Evolutionary conservation across 2,113 vertebrate genomes (phyloP), one percentile per base, ranked within the genome.

Genomic region (Dasyornis broadbenti): DNA sequence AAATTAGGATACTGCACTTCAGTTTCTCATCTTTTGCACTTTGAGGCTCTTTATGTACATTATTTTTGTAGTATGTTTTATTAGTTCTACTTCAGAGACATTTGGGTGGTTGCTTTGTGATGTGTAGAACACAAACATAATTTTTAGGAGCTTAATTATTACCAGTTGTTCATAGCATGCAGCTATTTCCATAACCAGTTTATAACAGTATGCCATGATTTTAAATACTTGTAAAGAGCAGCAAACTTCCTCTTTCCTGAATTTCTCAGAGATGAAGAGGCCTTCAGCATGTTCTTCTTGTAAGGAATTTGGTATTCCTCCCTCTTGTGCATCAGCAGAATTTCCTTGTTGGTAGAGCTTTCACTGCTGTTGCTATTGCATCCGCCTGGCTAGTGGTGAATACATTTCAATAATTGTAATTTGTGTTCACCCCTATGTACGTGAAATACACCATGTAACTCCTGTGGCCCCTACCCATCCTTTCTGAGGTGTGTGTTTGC

Each of bases 161-260:
- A 60, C 19, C 22, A 24, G 0, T 57, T 79, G 3, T 28, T 78
- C 65, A 40, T 12, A 22, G 22, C 30, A n/a, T 0, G 0, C 14
- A 59, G 20, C 4, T 27, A 27, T 75, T 60, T 22, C 35, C 15
- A 31, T 21, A 40, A 47, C 10, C 13, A 27, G 20, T 56, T 75
- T 70, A 10, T 37, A 70, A 35, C 1, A 37, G 6, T 26, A 21
- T 69, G 6, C 10, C 12, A 17, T 45, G 44, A 23, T 15, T n/a
- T 17, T 14, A 28, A 30, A 15, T 20, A n/a, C 22, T 87, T 47
- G 15, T 71, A n/a, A 70, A 79, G 27, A 13, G 37, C 31, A 66
- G 15, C 3, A 57, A 63, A 60, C 2, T 40, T 59, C n/a, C 10
- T 47, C 37, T 75, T 82, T 64, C 18, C 13, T 60, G 31, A 90